Conservation (phyloP, 2,113 vertebrate species). For the Arvicanthis niloticus region DNA sequence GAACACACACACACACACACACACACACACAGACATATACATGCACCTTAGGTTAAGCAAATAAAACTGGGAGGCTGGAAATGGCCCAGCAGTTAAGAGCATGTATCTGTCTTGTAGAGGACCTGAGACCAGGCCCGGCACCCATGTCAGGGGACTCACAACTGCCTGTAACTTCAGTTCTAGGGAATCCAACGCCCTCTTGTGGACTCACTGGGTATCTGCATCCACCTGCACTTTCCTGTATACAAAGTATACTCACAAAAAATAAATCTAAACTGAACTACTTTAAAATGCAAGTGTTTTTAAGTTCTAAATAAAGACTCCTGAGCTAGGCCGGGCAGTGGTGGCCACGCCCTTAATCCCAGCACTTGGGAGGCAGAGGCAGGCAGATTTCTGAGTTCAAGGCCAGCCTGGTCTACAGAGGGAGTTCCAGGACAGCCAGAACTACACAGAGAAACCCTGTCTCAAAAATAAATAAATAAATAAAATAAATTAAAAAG, state of each 20-base stretch:
- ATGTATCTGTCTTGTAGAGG: not conserved
- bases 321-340: not conserved
- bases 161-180: not conserved
- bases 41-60: not conserved
- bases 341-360: too few relatives aligned
- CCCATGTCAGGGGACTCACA: not conserved
- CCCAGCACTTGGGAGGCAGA: too few relatives aligned
- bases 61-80: not conserved
- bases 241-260: not conserved
- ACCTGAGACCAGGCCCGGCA: not conserved
- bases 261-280: not conserved
- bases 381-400: too few relatives aligned
- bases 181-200: not conserved
- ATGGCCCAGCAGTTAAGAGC: not conserved
- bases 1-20: not conserved
- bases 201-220: not conserved
- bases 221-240: not conserved
- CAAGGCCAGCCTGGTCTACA: too few relatives aligned
- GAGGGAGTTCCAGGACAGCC: too few relatives aligned
- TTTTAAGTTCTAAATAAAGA: conserved; percentile 27
- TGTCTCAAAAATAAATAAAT: too few relatives aligned
- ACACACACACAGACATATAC: not conserved
- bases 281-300: not conserved
- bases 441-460: too few relatives aligned
- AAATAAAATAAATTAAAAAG: too few relatives aligned